phyloP scores from a whole-genome alignment of 1,140 invertebrate species.

The Zaprionus gabonicus region DNA sequence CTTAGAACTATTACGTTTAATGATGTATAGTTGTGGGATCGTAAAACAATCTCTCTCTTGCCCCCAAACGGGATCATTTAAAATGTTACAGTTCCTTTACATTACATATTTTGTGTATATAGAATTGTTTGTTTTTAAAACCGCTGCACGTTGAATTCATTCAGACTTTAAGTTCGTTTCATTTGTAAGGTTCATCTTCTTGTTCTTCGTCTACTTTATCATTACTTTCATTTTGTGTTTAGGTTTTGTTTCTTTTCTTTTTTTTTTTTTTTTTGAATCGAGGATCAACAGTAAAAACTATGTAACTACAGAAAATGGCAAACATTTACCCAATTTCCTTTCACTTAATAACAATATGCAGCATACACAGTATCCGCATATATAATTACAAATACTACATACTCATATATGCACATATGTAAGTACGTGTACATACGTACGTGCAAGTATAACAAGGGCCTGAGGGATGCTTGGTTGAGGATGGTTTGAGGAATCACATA shows the following conservation, averaged over 20 bases:
- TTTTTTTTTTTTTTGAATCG: constrained; percentile 13
- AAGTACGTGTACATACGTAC: constrained; percentile 19
- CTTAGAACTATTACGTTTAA: constrained; percentile 40
- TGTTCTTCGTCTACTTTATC: constrained; percentile 25
- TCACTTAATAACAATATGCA: constrained; percentile 59
- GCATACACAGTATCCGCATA: constrained; percentile 17
- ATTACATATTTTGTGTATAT: constrained; percentile 48
- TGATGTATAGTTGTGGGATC: constrained; percentile 19
- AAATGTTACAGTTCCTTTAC: constrained; percentile 49
- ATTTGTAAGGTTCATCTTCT: constrained; percentile 65
- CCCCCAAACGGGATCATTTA: constrained; percentile 25
- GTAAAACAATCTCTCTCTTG: constrained; percentile 28
- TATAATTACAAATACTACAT: constrained; percentile 42
- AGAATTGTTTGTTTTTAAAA: constrained; percentile 68
- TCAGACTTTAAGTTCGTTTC: constrained; percentile 82
- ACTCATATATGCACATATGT: constrained; percentile 25
- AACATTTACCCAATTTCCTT: constrained; percentile 25
- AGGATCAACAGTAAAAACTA: constrained; percentile 69
- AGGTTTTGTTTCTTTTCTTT: neutral
- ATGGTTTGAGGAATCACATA: constrained; percentile 25
- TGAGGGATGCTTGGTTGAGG: constrained; percentile 53
- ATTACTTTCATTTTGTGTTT: constrained; percentile 29
- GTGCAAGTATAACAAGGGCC: constrained; percentile 59
- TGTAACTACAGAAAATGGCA: constrained; percentile 56
- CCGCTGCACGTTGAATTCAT: constrained; percentile 77